Base-by-base conservation (phyloP, 2,888 invertebrate genomes). In the Macrosiphum euphorbiae region DNA sequence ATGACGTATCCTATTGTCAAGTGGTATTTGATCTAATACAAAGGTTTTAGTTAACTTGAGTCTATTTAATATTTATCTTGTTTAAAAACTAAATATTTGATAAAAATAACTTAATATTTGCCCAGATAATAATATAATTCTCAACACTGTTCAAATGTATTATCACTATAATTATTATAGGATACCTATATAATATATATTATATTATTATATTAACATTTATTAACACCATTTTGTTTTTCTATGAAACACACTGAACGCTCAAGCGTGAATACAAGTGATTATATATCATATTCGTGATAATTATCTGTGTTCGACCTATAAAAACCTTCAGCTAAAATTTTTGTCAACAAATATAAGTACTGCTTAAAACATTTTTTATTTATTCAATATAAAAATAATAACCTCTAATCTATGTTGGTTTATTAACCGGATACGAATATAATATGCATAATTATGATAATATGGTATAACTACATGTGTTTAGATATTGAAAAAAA, bases 401-500 rank as follows among this genome's bases (percentile, higher is more conserved):
- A 92, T 41, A 28, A 50, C 67, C 61, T 87, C 50, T 61, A 50
- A 88, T 88, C 87, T 41, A 7, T 41, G 88, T 55, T 41, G 52
- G 61, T 78, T 87, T 35, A 78, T 44, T 78, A 67, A 87, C 50
- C 13, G 24, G 44, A 61, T 92, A 87, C 58, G 91, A 67, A n/a
- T 86, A 24, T 90, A 67, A 26, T 50, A 41, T 55, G 50, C 61
- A 61, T 61, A 28, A 58, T 58, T 2, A 58, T 58, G 8, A 58
- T 8, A 7, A 26, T 58, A 28, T 35, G 20, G 35, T 35, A 78
- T 35, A 0, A 8, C 20, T 35, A 20, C 24, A 1, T 78, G 35
- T 8, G 35, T 78, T 78, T 78, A 16, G n/a, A 67, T n/a, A 16
- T 1, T 52, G 50, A 11, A 4, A 16, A 52, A 52, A 44, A 44